A percentile compares a stretch with the other conserved stretches of the same genome.
Conservation (phyloP, 2,888 invertebrate species). For the Vanessa cardui region DNA sequence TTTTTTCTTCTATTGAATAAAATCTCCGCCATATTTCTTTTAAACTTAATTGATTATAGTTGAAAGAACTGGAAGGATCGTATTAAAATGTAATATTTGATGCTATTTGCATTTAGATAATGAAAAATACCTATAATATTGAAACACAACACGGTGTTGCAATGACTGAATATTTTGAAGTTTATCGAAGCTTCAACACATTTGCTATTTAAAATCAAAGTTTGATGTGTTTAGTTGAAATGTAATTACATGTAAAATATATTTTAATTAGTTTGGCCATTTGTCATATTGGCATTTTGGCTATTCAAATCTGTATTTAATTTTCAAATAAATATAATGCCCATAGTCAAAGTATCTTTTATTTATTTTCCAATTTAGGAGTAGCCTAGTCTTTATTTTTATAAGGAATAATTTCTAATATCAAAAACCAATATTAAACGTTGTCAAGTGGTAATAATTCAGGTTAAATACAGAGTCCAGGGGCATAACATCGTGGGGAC, state of each 20-base stretch:
- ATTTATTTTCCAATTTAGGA: conserved; percentile 29
- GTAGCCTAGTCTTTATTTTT: no score
- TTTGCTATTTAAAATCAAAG: conserved; percentile 12
- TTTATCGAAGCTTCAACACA: neutral
- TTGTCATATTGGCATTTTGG: conserved; percentile 61
- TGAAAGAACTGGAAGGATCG: neutral
- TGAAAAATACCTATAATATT: conserved; percentile 1
- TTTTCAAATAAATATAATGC: conserved; percentile 72
- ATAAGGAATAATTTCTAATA: no score
- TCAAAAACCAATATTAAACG: no score
- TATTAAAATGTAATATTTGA: neutral
- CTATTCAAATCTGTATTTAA: conserved; percentile 61
- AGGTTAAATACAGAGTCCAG: no score
- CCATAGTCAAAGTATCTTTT: conserved; percentile 49
- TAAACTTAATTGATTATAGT: neutral
- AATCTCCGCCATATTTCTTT: neutral
- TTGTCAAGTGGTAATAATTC: no score
- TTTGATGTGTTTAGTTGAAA: conserved; percentile 55
- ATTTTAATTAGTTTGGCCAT: conserved; percentile 39
- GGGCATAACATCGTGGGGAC: no score
- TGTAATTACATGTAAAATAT: conserved; percentile 24
- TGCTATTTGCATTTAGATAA: conserved; percentile 5
- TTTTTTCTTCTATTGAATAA: neutral
- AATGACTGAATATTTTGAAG: neutral
- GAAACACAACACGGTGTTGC: neutral